Percentiles rank a stretch among this genome's conserved stretches.
Evolutionary conservation across 2,888 invertebrate genomes (phyloP).

Genomic region (Pristionchus exspectatus): DNA sequence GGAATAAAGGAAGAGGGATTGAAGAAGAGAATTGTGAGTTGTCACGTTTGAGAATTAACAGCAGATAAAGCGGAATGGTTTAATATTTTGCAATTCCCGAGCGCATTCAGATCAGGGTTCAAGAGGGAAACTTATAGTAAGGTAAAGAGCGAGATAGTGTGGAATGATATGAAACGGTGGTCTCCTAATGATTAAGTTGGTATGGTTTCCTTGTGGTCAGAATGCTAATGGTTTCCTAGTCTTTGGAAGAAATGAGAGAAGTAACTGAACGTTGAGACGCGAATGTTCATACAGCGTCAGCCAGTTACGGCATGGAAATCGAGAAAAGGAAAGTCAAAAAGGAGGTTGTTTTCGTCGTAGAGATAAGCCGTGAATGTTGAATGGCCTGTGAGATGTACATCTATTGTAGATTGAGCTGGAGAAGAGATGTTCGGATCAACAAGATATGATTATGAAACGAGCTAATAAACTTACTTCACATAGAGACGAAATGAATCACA

Average conservation of each 20-base stretch:
- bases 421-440: background rate
- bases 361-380: no score
- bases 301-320: background rate
- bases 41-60: background rate
- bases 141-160: background rate
- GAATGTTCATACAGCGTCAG: background rate
- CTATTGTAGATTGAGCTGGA: background rate
- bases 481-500: slow-evolving; percentile 1
- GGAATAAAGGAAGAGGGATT: background rate
- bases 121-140: background rate
- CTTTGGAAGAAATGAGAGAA: no score
- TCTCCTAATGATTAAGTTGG: background rate
- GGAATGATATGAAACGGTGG: background rate
- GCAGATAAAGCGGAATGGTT: no score
- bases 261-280: background rate
- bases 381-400: background rate
- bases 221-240: no score
- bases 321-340: background rate
- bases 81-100: background rate
- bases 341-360: no score
- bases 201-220: no score
- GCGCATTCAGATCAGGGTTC: background rate
- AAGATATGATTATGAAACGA: background rate
- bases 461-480: background rate
- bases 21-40: background rate